phyloP scores from a whole-genome alignment of 2,888 invertebrate species.

The Tyria jacobaeae region DNA sequence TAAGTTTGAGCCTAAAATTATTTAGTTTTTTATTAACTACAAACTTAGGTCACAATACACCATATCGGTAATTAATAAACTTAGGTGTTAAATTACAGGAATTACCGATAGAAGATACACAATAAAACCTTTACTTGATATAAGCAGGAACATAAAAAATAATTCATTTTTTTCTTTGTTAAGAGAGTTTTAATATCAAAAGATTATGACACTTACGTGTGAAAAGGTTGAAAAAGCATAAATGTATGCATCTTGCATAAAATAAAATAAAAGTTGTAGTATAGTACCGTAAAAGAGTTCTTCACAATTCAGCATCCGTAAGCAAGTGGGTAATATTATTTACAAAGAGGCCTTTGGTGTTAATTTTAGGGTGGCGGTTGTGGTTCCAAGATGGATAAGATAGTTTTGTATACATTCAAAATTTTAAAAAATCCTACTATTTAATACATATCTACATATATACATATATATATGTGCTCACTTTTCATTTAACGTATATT shows the following conservation, averaged over 20 bases:
- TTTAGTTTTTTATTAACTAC: no score
- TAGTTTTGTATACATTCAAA: neutral
- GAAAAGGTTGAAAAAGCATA: constrained; percentile 61
- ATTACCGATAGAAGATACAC: constrained; percentile 28
- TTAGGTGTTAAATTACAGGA: constrained; percentile 24
- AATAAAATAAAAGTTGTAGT: constrained; percentile 59
- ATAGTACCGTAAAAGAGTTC: constrained; percentile 62
- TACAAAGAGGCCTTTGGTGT: constrained; percentile 48
- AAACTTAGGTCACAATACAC: no score
- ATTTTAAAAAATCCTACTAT: neutral
- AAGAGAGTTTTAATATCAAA: constrained; percentile 61
- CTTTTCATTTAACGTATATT: no score
- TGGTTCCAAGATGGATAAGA: constrained; percentile 18
- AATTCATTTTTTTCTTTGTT: constrained; percentile 31
- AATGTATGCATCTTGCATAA: constrained; percentile 66
- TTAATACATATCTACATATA: no score
- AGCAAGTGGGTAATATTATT: constrained; percentile 58
- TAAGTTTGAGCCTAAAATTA: no score
- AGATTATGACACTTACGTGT: constrained; percentile 68
- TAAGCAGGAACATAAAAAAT: constrained; percentile 32
- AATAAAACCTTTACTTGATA: constrained; percentile 13
- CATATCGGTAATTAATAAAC: no score
- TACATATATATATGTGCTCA: no score
- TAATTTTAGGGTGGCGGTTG: constrained; percentile 39
- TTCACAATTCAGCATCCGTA: constrained; percentile 60